phyloP scores from a whole-genome alignment of 2,797 vertebrate species.

The Acrossocheilus wenchowensis region DNA sequence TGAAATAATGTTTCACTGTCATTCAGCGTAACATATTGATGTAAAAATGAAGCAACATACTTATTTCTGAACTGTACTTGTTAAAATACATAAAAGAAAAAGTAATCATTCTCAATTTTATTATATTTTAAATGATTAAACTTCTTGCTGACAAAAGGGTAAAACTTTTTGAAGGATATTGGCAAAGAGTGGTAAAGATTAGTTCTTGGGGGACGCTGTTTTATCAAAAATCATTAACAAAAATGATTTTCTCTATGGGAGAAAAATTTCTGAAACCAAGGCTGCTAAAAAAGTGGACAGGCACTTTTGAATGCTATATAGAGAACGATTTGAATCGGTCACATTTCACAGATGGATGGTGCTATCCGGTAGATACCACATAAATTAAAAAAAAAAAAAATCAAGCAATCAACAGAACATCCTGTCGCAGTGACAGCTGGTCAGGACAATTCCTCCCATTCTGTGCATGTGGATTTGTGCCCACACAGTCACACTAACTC shows the following conservation, averaged over 20 bases:
- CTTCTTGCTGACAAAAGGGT: background rate
- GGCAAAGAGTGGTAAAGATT: background rate
- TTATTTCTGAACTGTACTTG: background rate
- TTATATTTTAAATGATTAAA: background rate
- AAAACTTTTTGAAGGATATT: background rate
- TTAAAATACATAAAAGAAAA: background rate
- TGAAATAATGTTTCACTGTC: too few species aligned
- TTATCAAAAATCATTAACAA: background rate
- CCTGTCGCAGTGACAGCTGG: constrained; percentile 4
- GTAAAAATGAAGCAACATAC: too few species aligned
- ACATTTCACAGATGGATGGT: background rate
- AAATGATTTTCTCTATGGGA: background rate
- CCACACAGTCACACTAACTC: constrained; percentile 3
- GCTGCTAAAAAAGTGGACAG: background rate
- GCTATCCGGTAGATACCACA: background rate
- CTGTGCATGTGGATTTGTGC: constrained; percentile 6
- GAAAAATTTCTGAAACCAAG: background rate
- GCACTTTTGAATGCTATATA: background rate
- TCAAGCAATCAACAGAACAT: background rate
- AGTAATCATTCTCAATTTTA: background rate
- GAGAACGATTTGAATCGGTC: background rate
- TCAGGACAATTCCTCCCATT: constrained; percentile 16
- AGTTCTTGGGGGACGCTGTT: background rate
- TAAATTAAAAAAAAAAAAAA: background rate
- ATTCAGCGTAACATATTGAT: too few species aligned